These are phyloP conservation scores for Chironomus tentans DNA, from an alignment of 2,888 invertebrate species.

Conservation along the genomic window DNA sequence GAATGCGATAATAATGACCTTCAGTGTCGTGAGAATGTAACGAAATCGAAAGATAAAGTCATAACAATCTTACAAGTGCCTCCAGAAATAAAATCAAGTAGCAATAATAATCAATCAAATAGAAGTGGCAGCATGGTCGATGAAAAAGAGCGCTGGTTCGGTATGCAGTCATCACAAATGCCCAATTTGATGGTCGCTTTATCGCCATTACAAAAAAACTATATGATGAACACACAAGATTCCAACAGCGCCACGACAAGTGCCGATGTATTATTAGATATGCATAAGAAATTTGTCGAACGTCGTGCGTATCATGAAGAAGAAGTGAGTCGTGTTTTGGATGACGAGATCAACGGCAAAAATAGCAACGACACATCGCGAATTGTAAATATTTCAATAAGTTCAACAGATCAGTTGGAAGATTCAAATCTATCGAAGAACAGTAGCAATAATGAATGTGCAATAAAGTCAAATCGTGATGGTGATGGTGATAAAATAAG, in stretches of 20 bases:
- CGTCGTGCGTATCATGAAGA: conserved; percentile 50
- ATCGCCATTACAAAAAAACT: conserved; percentile 61
- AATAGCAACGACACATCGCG: conserved; percentile 32
- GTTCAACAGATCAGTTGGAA: conserved; percentile 31
- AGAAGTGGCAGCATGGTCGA: background rate
- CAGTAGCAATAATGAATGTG: background rate
- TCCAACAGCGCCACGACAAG: conserved; percentile 35
- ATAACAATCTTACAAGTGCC: conserved; percentile 39
- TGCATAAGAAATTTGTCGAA: conserved; percentile 60
- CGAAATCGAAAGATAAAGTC: conserved; percentile 32
- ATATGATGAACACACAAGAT: conserved; percentile 45
- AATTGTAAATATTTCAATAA: conserved; percentile 26
- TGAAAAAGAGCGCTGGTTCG: conserved; percentile 44
- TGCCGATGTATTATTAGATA: conserved; percentile 55
- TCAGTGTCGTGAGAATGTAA: conserved; percentile 40
- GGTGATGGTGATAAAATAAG: conserved; percentile 6
- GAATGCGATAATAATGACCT: conserved; percentile 43
- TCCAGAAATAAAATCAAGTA: conserved; percentile 41
- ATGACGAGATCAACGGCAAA: conserved; percentile 33
- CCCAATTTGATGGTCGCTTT: conserved; percentile 56
- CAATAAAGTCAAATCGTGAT: background rate
- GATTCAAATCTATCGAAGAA: conserved; percentile 2
- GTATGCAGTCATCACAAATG: conserved; percentile 51
- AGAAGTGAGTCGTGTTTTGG: conserved; percentile 28
- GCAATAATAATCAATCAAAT: conserved; percentile 28